phyloP scores from a whole-genome alignment of 23 tunicate genomes.

The Botrylloides violaceus region DNA sequence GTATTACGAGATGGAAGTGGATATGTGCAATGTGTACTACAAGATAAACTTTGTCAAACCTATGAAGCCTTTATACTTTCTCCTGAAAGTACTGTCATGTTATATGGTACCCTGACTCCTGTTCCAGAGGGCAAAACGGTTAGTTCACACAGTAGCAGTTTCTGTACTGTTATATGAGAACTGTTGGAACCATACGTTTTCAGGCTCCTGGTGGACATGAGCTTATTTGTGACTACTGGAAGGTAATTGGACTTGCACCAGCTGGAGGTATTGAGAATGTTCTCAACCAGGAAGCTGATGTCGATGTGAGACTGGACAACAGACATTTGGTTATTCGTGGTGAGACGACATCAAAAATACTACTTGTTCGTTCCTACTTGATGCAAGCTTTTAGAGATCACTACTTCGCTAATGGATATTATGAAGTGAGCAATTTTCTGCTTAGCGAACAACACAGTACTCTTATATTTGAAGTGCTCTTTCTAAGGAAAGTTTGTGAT shows the following conservation, averaged over 20 bases:
- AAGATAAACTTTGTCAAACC: slow-evolving; percentile 73
- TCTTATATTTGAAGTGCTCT: too few relatives aligned
- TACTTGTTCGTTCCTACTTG: slow-evolving; percentile 68
- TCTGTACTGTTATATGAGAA: background rate
- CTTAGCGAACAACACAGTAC: too few relatives aligned
- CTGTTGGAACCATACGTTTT: background rate
- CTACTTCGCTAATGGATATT: slow-evolving; percentile 77
- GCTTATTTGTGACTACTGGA: slow-evolving; percentile 91
- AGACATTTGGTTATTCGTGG: slow-evolving; percentile 96
- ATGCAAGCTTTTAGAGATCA: slow-evolving; percentile 97
- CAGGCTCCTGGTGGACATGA: slow-evolving; percentile 98
- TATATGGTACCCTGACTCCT: slow-evolving; percentile 51
- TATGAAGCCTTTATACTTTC: slow-evolving; percentile 67
- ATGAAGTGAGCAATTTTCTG: slow-evolving; percentile 57
- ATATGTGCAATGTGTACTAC: slow-evolving; percentile 69
- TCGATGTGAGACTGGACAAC: slow-evolving; percentile 82
- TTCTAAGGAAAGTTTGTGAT: too few relatives aligned
- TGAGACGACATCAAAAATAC: slow-evolving; percentile 79
- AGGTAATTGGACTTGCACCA: slow-evolving; percentile 72
- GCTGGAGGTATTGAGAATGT: slow-evolving; percentile 91
- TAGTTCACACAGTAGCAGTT: background rate
- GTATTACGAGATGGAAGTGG: slow-evolving; percentile 89
- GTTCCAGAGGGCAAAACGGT: slow-evolving; percentile 80
- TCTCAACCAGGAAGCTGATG: slow-evolving; percentile 94
- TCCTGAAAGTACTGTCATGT: slow-evolving; percentile 68